Evolutionary conservation across 2,888 invertebrate species (phyloP).

Genomic region (Dynastes maya): DNA sequence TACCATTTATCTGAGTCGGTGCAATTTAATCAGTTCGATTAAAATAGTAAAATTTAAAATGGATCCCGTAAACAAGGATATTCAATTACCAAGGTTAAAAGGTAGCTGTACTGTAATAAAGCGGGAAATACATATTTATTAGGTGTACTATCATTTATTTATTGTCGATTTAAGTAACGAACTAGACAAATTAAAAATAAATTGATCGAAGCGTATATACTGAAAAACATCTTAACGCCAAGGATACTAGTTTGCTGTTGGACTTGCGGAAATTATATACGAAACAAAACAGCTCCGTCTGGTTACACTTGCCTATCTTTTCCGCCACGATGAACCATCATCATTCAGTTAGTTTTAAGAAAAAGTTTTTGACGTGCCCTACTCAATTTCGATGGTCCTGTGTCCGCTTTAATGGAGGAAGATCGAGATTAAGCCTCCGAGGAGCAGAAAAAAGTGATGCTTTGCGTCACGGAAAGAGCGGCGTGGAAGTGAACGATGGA

Average conservation of each 20-base stretch:
- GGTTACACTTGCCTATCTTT: not conserved
- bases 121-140: no score
- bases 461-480: constrained; percentile 21
- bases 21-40: no score
- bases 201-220: no score
- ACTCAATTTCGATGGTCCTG: constrained; percentile 28
- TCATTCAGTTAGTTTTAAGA: constrained; percentile 23
- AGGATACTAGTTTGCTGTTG: not conserved
- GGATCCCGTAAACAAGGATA: no score
- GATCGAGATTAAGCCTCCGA: constrained; percentile 54
- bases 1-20: no score
- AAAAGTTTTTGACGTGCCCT: constrained; percentile 36
- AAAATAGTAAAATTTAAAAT: no score
- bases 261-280: constrained; percentile 46
- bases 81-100: no score
- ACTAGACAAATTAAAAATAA: no score
- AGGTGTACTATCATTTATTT: no score
- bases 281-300: constrained; percentile 49
- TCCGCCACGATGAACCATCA: constrained; percentile 1
- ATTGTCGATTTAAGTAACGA: no score
- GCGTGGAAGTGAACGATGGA: constrained; percentile 52
- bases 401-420: constrained; percentile 53
- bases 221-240: no score
- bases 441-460: constrained; percentile 46
- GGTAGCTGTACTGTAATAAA: no score